Evolutionary conservation across 2,888 invertebrate genomes (phyloP).

Genomic region (Holacanthella duospinosa): DNA sequence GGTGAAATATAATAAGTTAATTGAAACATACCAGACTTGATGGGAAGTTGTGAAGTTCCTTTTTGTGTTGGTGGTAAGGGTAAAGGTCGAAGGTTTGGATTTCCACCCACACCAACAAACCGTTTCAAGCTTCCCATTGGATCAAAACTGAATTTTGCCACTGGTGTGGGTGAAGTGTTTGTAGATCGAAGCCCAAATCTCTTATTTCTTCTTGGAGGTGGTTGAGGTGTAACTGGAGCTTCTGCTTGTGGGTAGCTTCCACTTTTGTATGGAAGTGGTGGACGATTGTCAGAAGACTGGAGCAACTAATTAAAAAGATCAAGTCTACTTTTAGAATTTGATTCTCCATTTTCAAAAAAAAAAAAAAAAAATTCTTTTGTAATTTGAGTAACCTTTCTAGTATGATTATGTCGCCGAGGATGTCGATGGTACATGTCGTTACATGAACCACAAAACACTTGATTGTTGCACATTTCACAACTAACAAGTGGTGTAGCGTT

Average conservation of each 20-base stretch:
- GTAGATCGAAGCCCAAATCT: constrained; percentile 38
- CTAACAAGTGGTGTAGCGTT: constrained; percentile 67
- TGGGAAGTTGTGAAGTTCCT: background rate
- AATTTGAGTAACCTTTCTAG: constrained; percentile 53
- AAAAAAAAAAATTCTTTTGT: background rate
- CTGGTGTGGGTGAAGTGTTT: constrained; percentile 27
- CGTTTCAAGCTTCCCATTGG: constrained; percentile 47
- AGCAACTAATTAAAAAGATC: constrained; percentile 21
- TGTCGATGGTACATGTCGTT: constrained; percentile 91
- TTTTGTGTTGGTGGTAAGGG: constrained; percentile 40
- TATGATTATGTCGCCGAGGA: constrained; percentile 71
- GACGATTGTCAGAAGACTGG: constrained; percentile 29
- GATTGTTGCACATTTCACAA: constrained; percentile 70
- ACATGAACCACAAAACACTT: constrained; percentile 78
- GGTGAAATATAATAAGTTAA: background rate
- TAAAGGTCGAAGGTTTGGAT: constrained; percentile 50
- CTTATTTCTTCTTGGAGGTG: constrained; percentile 52
- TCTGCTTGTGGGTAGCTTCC: background rate
- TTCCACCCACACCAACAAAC: constrained; percentile 40
- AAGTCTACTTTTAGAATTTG: too few species aligned
- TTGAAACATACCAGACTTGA: background rate
- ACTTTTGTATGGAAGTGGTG: constrained; percentile 20
- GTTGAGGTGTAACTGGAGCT: constrained; percentile 48
- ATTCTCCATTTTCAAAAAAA: too few species aligned
- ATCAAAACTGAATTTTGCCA: constrained; percentile 40